Evolutionary conservation across 2,113 vertebrate genomes (phyloP), one percentile per base, ranked within the genome.

Genomic region (Cheilinus undulatus): DNA sequence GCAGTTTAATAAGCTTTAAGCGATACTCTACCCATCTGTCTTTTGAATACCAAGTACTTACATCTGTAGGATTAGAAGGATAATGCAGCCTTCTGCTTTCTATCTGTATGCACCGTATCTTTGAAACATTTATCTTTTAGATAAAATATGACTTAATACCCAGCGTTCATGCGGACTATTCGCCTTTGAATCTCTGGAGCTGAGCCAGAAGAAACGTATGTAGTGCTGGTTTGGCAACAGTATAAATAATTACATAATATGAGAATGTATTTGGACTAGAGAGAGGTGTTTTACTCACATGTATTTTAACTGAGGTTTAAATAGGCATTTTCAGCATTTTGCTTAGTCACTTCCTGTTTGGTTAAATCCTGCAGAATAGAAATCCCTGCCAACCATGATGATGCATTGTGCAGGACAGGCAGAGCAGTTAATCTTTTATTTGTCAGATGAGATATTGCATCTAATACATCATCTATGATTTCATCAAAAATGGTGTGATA

Each of bases 41-140:
- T 32, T 49, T 20, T 52, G 24, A 69, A 50, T 70, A 71, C 68
- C 30, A 57, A 40, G 52, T 69, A 32, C 51, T 76, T 67, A 62
- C 69, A 54, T 38, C 34, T 72, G 26, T 11, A 50, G 73, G 78
- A 82, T 85, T 82, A 70, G 62, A 73, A 38, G 57, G 73, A 71
- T 77, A 70, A 82, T 48, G 56, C 56, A 57, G 20, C 60, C 54
- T 68, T 72, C 60, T 48, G 58, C 63, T 28, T 53, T 57, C 57
- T 46, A 32, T 72, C 75, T 3, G 9, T 5, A 38, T 8, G 14
- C 0, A 10, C 62, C 42, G 38, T 1, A 5, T 22, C 38, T 28
- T 51, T 24, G 34, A 24, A 79, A 48, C n/a, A 30, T 59, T 66
- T 27, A 58, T 64, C 62, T 51, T 27, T 27, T 1, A 6, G 24